Conservation (phyloP, 53 echinoderm and acorn worm genomes). For the Holothuria scabra region DNA sequence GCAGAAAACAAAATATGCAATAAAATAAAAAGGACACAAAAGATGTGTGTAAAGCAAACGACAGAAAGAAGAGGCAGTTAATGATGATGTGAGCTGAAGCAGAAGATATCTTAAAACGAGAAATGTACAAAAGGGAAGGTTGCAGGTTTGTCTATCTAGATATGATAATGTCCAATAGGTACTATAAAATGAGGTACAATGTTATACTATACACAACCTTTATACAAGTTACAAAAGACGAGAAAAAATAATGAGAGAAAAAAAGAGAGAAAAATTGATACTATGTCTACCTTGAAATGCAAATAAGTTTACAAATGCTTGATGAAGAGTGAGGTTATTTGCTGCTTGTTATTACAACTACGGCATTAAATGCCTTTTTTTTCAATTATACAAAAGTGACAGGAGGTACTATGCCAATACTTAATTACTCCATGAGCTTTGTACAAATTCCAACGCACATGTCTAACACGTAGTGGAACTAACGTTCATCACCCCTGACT, state of each 20-base stretch:
- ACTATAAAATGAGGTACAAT: constrained; percentile 53
- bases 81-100: background rate
- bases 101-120: background rate
- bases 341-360: background rate
- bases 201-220: constrained; percentile 49
- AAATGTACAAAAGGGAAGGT: background rate
- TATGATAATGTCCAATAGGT: constrained; percentile 47
- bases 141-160: constrained; percentile 22
- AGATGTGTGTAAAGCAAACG: background rate
- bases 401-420: constrained; percentile 23
- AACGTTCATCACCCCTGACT: too few species aligned
- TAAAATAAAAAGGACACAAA: background rate
- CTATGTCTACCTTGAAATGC: constrained; percentile 32
- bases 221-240: constrained; percentile 42
- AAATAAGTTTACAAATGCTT: constrained; percentile 14
- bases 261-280: too few species aligned
- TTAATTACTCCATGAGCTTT: constrained; percentile 22
- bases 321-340: background rate
- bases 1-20: background rate
- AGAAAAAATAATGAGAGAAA: background rate
- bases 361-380: constrained; percentile 17
- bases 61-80: background rate
- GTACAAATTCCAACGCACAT: too few species aligned
- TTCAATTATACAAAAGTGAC: background rate
- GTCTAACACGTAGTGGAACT: too few species aligned